Evolutionary conservation across 2,113 vertebrate species (phyloP).

Genomic region (Diadophis punctatus): DNA sequence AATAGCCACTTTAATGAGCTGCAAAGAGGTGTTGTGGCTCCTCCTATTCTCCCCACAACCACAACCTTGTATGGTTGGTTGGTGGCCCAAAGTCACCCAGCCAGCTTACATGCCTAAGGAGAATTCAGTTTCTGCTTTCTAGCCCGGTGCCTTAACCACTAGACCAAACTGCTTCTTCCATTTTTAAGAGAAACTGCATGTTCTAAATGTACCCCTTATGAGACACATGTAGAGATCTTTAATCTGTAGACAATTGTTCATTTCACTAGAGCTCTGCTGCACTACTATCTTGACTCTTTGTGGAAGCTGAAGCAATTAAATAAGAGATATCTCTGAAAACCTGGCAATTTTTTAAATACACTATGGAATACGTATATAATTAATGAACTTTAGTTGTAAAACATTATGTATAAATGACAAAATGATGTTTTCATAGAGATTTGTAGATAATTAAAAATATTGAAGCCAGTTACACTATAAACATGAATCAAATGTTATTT

Average conservation of each 20-base stretch:
- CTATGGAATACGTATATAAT: slow-evolving; percentile 39
- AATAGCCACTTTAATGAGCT: not conserved
- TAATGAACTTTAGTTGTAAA: not conserved
- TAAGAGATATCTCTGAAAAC: slow-evolving; percentile 76
- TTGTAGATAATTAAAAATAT: slow-evolving; percentile 73
- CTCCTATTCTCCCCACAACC: not conserved
- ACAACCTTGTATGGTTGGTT: not conserved
- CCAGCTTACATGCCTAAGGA: too few relatives aligned
- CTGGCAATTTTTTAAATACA: slow-evolving; percentile 63
- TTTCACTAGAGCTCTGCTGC: not conserved
- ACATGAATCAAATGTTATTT: slow-evolving; percentile 75
- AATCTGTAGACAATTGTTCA: not conserved
- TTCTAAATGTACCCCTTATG: not conserved
- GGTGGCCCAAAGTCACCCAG: not conserved
- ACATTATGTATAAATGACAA: not conserved
- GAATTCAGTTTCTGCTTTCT: too few relatives aligned
- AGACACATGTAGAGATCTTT: not conserved
- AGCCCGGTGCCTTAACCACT: too few relatives aligned
- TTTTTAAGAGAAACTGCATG: not conserved
- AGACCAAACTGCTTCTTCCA: too few relatives aligned
- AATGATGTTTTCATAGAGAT: slow-evolving; percentile 40
- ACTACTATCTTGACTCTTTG: slow-evolving; percentile 40
- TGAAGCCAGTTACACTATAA: slow-evolving; percentile 64
- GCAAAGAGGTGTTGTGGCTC: not conserved
- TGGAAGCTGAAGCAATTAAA: slow-evolving; percentile 73